A percentile compares a stretch with the other conserved stretches of the same genome.
phyloP scores from a whole-genome alignment of 2,113 vertebrate species.

The Cebidichthys violaceus region DNA sequence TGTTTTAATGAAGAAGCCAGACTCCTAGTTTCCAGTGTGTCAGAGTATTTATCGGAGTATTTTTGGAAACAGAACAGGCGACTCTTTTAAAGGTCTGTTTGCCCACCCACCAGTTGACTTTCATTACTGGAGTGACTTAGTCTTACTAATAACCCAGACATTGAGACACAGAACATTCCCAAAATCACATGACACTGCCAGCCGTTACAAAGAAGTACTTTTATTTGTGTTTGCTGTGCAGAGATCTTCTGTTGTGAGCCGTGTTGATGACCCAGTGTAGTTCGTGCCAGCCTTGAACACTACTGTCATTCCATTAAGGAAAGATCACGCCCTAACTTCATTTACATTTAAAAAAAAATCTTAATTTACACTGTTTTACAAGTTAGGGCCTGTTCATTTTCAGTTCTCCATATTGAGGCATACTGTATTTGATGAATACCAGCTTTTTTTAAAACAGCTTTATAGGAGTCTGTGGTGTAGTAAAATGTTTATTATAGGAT shows the following conservation, averaged over 20 bases:
- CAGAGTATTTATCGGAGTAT: not conserved
- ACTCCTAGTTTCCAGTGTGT: constrained; percentile 58
- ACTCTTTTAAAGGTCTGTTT: constrained; percentile 27
- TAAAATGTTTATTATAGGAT: not conserved
- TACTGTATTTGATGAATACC: not conserved
- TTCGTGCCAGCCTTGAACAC: not conserved
- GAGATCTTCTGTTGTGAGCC: not conserved
- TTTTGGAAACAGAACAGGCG: constrained; percentile 20
- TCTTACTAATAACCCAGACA: not conserved
- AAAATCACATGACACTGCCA: not conserved
- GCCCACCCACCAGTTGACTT: constrained; percentile 66
- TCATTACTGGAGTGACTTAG: constrained; percentile 38
- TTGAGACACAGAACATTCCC: constrained; percentile 3
- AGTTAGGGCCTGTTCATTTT: not conserved
- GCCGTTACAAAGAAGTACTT: not conserved
- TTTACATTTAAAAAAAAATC: not conserved
- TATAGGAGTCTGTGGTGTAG: not conserved
- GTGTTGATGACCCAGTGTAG: constrained; percentile 1
- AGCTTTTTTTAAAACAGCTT: not conserved
- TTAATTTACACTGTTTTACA: not conserved
- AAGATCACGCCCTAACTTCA: not conserved
- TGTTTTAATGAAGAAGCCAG: constrained; percentile 3
- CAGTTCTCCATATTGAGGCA: not conserved
- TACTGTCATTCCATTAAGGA: not conserved
- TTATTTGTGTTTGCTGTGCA: not conserved